A percentile compares a stretch with the other conserved stretches of the same genome.
Conservation (phyloP, 1,140 invertebrate species). For the Drosophila parvula region DNA sequence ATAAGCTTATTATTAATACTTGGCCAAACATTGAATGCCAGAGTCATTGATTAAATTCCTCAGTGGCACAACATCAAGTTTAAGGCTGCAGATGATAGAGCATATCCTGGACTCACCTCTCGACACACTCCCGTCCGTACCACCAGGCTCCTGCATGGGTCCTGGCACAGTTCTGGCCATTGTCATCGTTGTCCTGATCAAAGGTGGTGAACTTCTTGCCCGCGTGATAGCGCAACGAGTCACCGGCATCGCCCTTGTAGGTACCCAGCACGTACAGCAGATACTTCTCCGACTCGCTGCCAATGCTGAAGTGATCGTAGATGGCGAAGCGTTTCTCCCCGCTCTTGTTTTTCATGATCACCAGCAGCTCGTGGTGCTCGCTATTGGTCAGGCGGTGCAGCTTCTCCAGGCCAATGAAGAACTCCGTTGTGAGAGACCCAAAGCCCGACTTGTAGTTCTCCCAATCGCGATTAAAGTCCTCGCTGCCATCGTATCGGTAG, state of each 20-base stretch:
- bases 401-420: slow-evolving; percentile 87
- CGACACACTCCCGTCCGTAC: slow-evolving; percentile 85
- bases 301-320: slow-evolving; percentile 88
- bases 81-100: too few relatives aligned
- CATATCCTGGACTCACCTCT: slow-evolving; percentile 36
- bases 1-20: background rate
- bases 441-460: slow-evolving; percentile 87
- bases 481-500: slow-evolving; percentile 86
- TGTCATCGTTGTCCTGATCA: slow-evolving; percentile 89
- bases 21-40: too few relatives aligned
- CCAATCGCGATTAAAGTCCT: slow-evolving; percentile 87
- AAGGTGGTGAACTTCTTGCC: slow-evolving; percentile 89
- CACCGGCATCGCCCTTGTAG: slow-evolving; percentile 88
- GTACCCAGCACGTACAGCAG: slow-evolving; percentile 86
- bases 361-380: slow-evolving; percentile 86
- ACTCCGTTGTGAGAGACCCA: slow-evolving; percentile 86
- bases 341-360: slow-evolving; percentile 87
- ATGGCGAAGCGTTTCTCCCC: slow-evolving; percentile 85
- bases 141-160: slow-evolving; percentile 88
- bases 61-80: too few relatives aligned
- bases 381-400: slow-evolving; percentile 86
- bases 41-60: too few relatives aligned
- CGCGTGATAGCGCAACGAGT: slow-evolving; percentile 89
- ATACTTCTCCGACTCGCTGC: slow-evolving; percentile 87
- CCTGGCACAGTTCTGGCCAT: slow-evolving; percentile 88